phyloP scores from a whole-genome alignment of 2,113 vertebrate genomes.

The Gasterosteus aculeatus region DNA sequence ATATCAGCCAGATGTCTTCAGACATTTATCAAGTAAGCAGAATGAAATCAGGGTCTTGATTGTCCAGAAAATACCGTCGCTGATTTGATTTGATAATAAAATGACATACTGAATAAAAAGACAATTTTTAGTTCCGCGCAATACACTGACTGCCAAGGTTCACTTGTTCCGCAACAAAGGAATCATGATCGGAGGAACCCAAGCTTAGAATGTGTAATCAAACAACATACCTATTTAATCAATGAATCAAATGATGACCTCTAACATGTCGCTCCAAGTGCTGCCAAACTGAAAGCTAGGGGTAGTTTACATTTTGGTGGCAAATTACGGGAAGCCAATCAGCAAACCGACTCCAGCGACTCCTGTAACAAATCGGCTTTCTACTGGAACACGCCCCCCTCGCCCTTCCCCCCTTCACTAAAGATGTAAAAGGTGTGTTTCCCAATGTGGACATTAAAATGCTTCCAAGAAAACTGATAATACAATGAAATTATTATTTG shows the following conservation, averaged over 20 bases:
- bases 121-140: neutral
- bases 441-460: neutral
- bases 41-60: neutral
- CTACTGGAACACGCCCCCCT: neutral
- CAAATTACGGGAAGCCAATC: neutral
- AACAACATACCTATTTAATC: neutral
- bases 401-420: no score
- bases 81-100: neutral
- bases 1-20: neutral
- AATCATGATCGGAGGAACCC: neutral
- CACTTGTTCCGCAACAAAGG: neutral
- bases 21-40: neutral
- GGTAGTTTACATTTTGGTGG: no score
- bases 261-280: neutral
- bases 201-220: neutral
- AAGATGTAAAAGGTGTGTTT: no score
- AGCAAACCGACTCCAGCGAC: neutral
- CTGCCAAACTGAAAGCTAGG: neutral
- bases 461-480: neutral
- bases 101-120: neutral
- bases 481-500: no score
- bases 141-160: neutral
- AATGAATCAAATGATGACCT: neutral
- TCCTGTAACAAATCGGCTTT: neutral
- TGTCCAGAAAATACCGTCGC: neutral